Conservation (phyloP, 1,140 invertebrate genomes). For the Goniozus legneri region DNA sequence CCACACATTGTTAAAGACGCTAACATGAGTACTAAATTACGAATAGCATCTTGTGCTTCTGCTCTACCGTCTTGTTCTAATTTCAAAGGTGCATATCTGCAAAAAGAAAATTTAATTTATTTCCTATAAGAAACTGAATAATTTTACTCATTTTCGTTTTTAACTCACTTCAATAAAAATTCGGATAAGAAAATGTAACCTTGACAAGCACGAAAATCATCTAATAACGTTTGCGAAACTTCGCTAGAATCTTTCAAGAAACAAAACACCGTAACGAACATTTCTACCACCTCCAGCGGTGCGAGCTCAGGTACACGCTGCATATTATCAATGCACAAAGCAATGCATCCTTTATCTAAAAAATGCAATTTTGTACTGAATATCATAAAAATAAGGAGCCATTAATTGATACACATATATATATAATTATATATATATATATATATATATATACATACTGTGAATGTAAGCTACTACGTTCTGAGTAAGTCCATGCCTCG, state of each 20-base stretch:
- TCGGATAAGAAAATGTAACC: conserved; percentile 94
- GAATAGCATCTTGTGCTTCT: conserved; percentile 83
- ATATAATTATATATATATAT: background rate
- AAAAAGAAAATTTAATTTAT: conserved; percentile 17
- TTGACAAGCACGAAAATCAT: conserved; percentile 92
- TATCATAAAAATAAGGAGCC: background rate
- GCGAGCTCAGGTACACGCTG: conserved; percentile 86
- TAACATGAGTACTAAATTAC: conserved; percentile 89
- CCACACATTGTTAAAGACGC: conserved; percentile 93
- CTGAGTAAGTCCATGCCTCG: conserved; percentile 87
- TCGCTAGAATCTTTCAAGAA: conserved; percentile 98
- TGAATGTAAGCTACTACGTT: conserved; percentile 96
- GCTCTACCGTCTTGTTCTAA: conserved; percentile 71
- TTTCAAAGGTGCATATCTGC: conserved; percentile 56
- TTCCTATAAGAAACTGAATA: conserved; percentile 11
- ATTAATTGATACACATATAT: background rate
- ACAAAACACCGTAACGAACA: conserved; percentile 98
- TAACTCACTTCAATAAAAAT: conserved; percentile 84
- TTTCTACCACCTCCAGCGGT: conserved; percentile 94
- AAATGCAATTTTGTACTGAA: conserved; percentile 15
- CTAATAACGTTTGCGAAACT: conserved; percentile 88
- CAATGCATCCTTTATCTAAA: conserved; percentile 92
- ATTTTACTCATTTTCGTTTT: conserved; percentile 7
- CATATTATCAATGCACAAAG: conserved; percentile 95
- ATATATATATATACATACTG: conserved; percentile 63